A percentile compares a stretch with the other conserved stretches of the same genome.
Conservation (phyloP, 1,140 invertebrate genomes). For the Caerostris extrusa region DNA sequence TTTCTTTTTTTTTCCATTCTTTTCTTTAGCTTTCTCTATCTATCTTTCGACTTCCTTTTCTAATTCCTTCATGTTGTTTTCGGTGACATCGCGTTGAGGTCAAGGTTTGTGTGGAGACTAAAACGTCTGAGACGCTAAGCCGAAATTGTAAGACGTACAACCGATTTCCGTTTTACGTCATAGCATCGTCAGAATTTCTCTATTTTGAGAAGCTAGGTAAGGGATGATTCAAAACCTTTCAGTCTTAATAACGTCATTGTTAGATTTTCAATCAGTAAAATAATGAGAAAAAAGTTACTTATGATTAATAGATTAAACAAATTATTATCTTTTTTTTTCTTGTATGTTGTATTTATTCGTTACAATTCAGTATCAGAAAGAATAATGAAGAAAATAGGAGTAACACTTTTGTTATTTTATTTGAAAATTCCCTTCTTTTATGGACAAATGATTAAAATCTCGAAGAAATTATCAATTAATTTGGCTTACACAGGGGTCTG, state of each 20-base stretch:
- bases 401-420: no score
- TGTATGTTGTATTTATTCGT: no score
- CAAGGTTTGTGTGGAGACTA: slow-evolving; percentile 53
- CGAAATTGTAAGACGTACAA: slow-evolving; percentile 25
- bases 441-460: no score
- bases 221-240: background rate
- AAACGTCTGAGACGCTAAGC: background rate
- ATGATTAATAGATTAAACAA: no score
- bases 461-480: no score
- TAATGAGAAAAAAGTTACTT: no score
- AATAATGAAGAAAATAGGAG: no score
- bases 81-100: slow-evolving; percentile 57
- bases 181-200: background rate
- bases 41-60: slow-evolving; percentile 26
- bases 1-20: background rate
- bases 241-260: background rate
- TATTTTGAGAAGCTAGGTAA: slow-evolving; percentile 19
- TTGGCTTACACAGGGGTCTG: no score
- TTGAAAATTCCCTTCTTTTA: no score
- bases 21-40: background rate
- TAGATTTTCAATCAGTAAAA: background rate
- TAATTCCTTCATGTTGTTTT: slow-evolving; percentile 31
- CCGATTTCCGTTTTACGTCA: slow-evolving; percentile 52
- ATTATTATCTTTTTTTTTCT: no score
- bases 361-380: no score